Conservation (phyloP, 2,113 vertebrate species). For the Lepus europaeus region DNA sequence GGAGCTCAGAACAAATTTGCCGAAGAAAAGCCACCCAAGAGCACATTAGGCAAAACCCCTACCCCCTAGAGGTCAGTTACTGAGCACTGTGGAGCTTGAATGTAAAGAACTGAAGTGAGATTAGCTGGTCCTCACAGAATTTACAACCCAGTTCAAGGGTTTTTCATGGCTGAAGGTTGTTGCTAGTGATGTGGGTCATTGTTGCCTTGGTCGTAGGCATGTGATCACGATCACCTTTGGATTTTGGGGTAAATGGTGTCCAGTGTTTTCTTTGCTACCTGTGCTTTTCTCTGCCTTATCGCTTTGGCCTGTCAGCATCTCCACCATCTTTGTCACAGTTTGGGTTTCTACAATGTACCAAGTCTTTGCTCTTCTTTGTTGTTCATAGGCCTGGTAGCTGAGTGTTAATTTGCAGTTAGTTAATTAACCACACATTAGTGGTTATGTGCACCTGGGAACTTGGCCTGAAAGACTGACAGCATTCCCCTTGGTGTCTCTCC, state of each 20-base stretch:
- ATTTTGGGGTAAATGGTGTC: background rate
- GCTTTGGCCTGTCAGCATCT: background rate
- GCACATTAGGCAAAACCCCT: background rate
- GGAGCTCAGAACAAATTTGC: slow-evolving; percentile 44
- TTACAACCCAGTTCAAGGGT: background rate
- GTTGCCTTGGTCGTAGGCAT: background rate
- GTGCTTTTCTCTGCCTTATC: background rate
- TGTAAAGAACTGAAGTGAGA: slow-evolving; percentile 39
- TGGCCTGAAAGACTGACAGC: background rate
- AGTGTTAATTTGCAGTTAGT: background rate
- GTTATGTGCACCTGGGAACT: background rate
- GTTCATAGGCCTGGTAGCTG: background rate
- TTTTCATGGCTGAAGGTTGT: slow-evolving; percentile 25
- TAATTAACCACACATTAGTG: background rate
- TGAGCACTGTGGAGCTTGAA: slow-evolving; percentile 33
- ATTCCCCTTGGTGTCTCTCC: background rate
- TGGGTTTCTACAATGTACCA: background rate
- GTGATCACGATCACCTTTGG: background rate
- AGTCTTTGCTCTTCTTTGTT: background rate
- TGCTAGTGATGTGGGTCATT: background rate
- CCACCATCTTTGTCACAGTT: background rate
- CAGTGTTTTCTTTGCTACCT: background rate
- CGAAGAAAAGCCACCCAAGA: background rate
- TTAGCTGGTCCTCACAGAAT: background rate
- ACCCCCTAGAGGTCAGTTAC: background rate